These are phyloP conservation scores for Palloptera scutellata DNA, from an alignment of 2,888 invertebrate genomes.

Conservation along the genomic window DNA sequence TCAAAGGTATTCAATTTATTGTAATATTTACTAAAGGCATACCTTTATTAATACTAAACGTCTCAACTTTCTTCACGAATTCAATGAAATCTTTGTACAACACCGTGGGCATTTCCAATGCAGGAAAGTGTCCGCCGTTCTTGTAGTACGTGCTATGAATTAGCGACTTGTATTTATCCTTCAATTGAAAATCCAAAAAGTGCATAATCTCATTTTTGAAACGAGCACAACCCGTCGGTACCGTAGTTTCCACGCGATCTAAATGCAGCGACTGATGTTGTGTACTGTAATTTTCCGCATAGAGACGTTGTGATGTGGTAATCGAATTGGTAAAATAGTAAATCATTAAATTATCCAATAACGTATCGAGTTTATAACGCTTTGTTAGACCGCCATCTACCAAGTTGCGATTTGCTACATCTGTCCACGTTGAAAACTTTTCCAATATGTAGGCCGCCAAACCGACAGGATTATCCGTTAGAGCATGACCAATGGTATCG, in stretches of 20 bases:
- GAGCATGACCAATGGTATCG: constrained; percentile 75
- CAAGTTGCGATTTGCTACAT: constrained; percentile 65
- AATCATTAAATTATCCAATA: constrained; percentile 79
- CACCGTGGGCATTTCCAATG: constrained; percentile 78
- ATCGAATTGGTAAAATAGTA: constrained; percentile 80
- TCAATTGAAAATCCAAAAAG: constrained; percentile 69
- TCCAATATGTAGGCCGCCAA: constrained; percentile 90
- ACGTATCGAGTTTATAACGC: constrained; percentile 66
- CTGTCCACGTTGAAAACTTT: constrained; percentile 81
- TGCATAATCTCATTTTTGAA: constrained; percentile 76
- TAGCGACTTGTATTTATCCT: constrained; percentile 72
- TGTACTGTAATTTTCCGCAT: constrained; percentile 68
- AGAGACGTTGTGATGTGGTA: constrained; percentile 75
- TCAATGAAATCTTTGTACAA: constrained; percentile 76
- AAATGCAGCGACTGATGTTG: constrained; percentile 45
- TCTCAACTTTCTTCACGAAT: constrained; percentile 66
- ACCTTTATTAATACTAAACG: constrained; percentile 23
- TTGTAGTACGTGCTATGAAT: constrained; percentile 72
- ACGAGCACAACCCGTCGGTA: constrained; percentile 78
- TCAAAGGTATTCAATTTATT: too few species aligned
- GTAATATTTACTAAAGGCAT: too few species aligned
- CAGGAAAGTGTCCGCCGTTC: constrained; percentile 86
- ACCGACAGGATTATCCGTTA: constrained; percentile 73
- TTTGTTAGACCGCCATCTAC: constrained; percentile 73
- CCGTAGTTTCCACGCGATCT: constrained; percentile 69